Conservation (phyloP, 2,113 vertebrate genomes). For the Todiramphus chloris region DNA sequence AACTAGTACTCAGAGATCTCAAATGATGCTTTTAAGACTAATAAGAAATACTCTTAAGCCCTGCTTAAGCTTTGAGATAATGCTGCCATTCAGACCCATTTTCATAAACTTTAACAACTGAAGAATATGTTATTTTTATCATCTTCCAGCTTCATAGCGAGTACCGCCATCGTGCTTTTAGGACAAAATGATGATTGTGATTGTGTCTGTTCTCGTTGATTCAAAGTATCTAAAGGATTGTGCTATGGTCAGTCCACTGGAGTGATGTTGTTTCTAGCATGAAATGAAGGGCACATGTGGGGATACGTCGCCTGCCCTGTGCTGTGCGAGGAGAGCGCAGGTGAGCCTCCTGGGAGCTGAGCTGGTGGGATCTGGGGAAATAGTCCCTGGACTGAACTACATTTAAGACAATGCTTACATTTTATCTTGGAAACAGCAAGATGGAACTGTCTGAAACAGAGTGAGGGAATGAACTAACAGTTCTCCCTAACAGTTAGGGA, state of each 20-base stretch:
- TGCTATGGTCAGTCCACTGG: background rate
- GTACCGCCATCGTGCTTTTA: background rate
- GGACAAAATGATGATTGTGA: background rate
- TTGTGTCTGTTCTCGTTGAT: background rate
- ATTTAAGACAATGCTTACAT: background rate
- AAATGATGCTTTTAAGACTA: background rate
- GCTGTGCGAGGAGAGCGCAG: accelerated
- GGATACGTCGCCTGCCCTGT: accelerated
- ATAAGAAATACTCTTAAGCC: background rate
- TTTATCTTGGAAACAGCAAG: background rate
- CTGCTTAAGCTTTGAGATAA: background rate
- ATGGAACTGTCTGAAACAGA: background rate
- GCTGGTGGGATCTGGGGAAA: background rate
- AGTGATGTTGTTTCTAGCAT: background rate
- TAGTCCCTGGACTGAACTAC: background rate
- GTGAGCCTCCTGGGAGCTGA: background rate
- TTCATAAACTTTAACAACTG: background rate
- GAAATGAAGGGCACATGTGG: accelerated
- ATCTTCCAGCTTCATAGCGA: background rate
- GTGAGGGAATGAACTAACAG: background rate
- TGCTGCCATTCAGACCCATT: background rate
- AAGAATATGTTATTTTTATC: background rate
- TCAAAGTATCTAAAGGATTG: background rate
- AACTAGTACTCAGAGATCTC: background rate
- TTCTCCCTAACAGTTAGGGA: background rate